Conservation (phyloP, 2,113 vertebrate species). For the Carettochelys insculpta region DNA sequence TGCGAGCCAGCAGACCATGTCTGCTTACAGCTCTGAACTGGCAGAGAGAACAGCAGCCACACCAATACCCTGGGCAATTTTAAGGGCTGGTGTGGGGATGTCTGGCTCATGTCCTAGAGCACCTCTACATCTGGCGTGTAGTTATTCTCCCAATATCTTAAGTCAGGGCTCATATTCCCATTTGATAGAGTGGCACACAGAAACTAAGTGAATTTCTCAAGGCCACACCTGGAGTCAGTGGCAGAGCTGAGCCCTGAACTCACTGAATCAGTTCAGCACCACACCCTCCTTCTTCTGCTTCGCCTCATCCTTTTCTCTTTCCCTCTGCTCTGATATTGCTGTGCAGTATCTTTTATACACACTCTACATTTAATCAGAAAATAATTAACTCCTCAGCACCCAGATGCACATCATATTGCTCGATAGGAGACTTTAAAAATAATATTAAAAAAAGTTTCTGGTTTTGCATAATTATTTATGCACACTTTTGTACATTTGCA, state of each 20-base stretch:
- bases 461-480: neutral
- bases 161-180: neutral
- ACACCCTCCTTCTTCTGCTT: neutral
- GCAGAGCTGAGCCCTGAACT: neutral
- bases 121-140: neutral
- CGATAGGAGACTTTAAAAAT: neutral
- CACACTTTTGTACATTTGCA: neutral
- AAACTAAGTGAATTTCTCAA: neutral
- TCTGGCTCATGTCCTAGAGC: neutral
- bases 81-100: too few relatives aligned
- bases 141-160: neutral
- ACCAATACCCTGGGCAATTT: too few relatives aligned
- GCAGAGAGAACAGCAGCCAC: too few relatives aligned
- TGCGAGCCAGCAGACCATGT: neutral
- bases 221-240: neutral
- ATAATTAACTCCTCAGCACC: neutral
- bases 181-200: neutral
- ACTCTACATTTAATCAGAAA: fast-evolving
- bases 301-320: neutral
- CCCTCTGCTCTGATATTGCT: fast-evolving
- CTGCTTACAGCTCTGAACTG: neutral
- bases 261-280: neutral
- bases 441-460: neutral
- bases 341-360: neutral
- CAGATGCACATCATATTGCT: fast-evolving